Percentiles rank a stretch among this genome's conserved stretches.
Conservation (phyloP, 2,797 vertebrate genomes). For the Halcyon chelicuti region DNA sequence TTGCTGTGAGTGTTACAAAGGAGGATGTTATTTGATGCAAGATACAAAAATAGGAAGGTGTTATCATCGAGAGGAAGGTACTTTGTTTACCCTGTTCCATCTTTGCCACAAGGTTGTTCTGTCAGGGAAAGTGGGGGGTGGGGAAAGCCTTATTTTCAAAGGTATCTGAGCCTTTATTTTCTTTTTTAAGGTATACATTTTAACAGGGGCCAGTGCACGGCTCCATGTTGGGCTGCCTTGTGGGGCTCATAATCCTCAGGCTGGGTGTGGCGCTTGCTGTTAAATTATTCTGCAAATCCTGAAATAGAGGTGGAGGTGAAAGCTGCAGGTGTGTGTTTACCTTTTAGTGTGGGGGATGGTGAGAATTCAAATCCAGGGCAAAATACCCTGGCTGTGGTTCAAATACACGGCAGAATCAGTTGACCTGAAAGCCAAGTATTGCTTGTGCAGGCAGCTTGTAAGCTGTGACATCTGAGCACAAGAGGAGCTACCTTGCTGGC, state of each 20-base stretch:
- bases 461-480: not conserved
- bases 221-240: not conserved
- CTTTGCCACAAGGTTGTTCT: slow-evolving; percentile 12
- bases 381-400: not conserved
- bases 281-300: not conserved
- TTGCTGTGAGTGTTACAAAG: slow-evolving; percentile 56
- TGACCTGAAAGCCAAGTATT: fast-evolving
- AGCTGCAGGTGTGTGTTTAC: not conserved
- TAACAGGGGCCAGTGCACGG: not conserved
- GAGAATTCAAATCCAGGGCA: not conserved
- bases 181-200: not conserved
- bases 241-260: not conserved
- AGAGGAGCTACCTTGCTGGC: not conserved
- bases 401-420: not conserved
- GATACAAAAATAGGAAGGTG: slow-evolving; percentile 52
- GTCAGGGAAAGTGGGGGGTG: not conserved
- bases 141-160: not conserved
- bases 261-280: not conserved
- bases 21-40: slow-evolving; percentile 53
- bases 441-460: fast-evolving
- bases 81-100: slow-evolving; percentile 23
- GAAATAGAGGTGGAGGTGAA: not conserved
- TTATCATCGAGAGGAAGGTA: slow-evolving; percentile 34
- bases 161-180: not conserved
- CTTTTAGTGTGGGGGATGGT: not conserved